Conservation (phyloP, 1,140 invertebrate genomes). For the Mamestra configurata region DNA sequence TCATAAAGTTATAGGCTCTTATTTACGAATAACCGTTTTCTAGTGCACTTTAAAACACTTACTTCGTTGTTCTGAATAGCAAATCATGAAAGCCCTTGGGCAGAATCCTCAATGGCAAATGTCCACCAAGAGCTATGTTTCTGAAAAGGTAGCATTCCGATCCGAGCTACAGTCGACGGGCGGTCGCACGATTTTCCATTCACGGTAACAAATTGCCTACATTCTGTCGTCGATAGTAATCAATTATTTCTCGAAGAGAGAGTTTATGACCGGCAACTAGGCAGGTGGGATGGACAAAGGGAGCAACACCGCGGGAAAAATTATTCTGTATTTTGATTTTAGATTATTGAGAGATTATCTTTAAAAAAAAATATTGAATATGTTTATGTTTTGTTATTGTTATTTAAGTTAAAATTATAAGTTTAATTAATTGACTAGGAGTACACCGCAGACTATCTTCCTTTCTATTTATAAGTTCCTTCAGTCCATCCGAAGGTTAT, state of each 20-base stretch:
- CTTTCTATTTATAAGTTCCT: too few relatives aligned
- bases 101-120: neutral
- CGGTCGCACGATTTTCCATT: neutral
- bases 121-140: neutral
- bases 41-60: slow-evolving; percentile 22
- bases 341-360: too few relatives aligned
- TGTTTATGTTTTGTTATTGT: too few relatives aligned
- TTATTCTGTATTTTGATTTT: too few relatives aligned
- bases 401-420: too few relatives aligned
- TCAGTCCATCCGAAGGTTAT: too few relatives aligned
- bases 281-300: too few relatives aligned
- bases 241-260: neutral
- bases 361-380: too few relatives aligned
- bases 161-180: neutral
- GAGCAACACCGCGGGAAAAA: too few relatives aligned
- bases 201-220: neutral
- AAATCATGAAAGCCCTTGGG: slow-evolving; percentile 22
- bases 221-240: neutral
- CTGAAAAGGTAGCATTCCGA: slow-evolving; percentile 1
- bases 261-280: too few relatives aligned
- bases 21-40: neutral
- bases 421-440: too few relatives aligned
- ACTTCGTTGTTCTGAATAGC: slow-evolving; percentile 11
- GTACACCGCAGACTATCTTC: too few relatives aligned
- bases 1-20: neutral